phyloP scores from a whole-genome alignment of 2,113 vertebrate genomes.

The Tragelaphus scriptus region DNA sequence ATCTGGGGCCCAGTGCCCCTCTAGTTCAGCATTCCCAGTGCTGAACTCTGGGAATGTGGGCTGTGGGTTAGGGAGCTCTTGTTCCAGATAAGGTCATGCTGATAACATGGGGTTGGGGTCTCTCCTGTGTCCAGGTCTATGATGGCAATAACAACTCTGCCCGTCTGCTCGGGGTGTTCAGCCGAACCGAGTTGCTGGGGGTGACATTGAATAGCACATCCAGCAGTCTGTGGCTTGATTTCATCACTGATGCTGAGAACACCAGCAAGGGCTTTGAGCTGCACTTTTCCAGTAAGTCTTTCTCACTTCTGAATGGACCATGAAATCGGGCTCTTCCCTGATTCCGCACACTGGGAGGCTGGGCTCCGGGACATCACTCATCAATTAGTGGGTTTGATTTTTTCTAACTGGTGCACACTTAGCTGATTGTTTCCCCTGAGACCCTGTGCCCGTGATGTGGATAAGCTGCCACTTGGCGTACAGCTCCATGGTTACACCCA shows the following conservation, averaged over 20 bases:
- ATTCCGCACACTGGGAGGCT: neutral
- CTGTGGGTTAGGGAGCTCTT: neutral
- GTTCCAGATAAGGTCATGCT: neutral
- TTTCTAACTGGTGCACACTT: neutral
- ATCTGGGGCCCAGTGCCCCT: neutral
- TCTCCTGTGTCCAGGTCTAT: slow-evolving; percentile 85
- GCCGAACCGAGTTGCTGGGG: slow-evolving; percentile 87
- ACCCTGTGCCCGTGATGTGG: neutral
- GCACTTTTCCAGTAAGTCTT: slow-evolving; percentile 94
- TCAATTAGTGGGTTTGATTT: neutral
- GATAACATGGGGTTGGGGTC: neutral
- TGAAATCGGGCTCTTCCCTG: neutral
- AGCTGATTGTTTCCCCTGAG: neutral
- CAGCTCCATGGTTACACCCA: neutral
- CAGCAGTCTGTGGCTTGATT: slow-evolving; percentile 97
- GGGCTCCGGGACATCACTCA: rapidly evolving
- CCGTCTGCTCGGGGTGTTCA: slow-evolving; percentile 91
- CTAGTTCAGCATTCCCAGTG: neutral
- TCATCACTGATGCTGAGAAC: slow-evolving; percentile 90
- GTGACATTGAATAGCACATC: slow-evolving; percentile 95
- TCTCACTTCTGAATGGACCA: neutral
- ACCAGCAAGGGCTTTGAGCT: slow-evolving; percentile 97
- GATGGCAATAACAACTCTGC: slow-evolving; percentile 94
- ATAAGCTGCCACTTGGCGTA: neutral
- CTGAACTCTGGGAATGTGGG: neutral